Evolutionary conservation across 2,797 vertebrate species (phyloP).

Genomic region (Apogon talboti): DNA sequence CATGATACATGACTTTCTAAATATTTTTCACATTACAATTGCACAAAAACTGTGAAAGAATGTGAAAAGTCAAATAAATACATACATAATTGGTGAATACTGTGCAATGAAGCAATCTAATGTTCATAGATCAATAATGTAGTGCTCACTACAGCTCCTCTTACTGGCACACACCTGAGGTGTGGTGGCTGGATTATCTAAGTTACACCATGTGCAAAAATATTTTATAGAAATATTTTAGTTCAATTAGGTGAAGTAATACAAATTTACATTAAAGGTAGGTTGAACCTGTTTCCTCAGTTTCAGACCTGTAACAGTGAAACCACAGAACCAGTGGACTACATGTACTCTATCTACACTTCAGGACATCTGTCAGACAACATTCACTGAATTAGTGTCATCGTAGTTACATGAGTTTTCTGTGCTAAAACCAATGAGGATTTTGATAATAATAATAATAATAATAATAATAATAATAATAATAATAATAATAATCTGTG

Average conservation of each 20-base stretch:
- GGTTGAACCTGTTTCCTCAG: conserved; percentile 4
- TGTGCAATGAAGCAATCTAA: conserved; percentile 74
- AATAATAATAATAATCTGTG: too few species aligned
- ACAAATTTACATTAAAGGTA: conserved; percentile 8
- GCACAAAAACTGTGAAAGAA: conserved; percentile 37
- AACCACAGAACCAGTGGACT: too few species aligned
- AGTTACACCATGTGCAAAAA: conserved; percentile 23
- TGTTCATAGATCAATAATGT: conserved; percentile 31
- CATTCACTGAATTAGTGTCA: too few species aligned
- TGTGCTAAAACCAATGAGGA: too few species aligned
- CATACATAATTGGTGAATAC: conserved; percentile 30
- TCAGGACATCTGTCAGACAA: too few species aligned
- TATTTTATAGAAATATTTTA: conserved; percentile 9
- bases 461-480: too few species aligned
- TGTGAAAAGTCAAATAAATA: conserved; percentile 42
- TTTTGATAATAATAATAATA: too few species aligned
- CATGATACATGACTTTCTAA: conserved; percentile 21
- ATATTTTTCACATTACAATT: conserved; percentile 41
- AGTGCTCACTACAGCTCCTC: conserved; percentile 34
- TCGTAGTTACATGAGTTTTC: too few species aligned
- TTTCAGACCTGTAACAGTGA: neutral
- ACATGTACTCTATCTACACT: too few species aligned
- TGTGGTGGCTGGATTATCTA: conserved; percentile 26
- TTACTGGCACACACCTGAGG: conserved; percentile 30
- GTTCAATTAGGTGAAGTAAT: neutral